Conservation (phyloP, 2,113 vertebrate genomes). For the Sakesphorus luctuosus region DNA sequence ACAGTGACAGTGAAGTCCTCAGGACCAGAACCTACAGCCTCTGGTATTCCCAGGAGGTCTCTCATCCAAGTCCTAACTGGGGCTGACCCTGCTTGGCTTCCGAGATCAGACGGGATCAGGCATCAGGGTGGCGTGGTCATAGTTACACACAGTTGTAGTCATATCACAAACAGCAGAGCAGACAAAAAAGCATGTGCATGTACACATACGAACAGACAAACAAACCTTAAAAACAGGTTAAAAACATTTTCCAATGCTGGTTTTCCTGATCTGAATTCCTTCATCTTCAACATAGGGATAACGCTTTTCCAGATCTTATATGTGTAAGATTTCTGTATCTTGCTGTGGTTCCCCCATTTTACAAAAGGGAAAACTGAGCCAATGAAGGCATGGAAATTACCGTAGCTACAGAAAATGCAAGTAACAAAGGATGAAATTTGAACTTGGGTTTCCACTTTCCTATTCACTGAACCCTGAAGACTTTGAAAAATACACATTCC, state of each 20-base stretch:
- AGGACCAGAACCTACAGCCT: too few species aligned
- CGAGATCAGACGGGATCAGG: too few species aligned
- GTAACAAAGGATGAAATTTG: not conserved
- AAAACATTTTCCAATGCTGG: not conserved
- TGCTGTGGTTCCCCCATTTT: not conserved
- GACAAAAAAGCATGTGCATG: not conserved
- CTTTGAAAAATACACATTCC: not conserved
- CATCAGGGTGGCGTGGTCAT: too few species aligned
- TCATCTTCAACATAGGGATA: not conserved
- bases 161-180: not conserved
- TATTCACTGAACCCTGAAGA: not conserved
- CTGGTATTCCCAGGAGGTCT: too few species aligned
- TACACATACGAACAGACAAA: not conserved
- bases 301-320: not conserved
- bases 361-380: not conserved
- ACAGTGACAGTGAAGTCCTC: too few species aligned
- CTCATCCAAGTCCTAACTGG: too few species aligned
- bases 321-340: not conserved
- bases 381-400: not conserved
- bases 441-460: not conserved
- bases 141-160: not conserved
- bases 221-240: not conserved
- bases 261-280: not conserved
- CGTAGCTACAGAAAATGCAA: not conserved
- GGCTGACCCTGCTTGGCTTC: too few species aligned